Conservation (phyloP, 2,797 vertebrate species). For the Thripadectes ignobilis region DNA sequence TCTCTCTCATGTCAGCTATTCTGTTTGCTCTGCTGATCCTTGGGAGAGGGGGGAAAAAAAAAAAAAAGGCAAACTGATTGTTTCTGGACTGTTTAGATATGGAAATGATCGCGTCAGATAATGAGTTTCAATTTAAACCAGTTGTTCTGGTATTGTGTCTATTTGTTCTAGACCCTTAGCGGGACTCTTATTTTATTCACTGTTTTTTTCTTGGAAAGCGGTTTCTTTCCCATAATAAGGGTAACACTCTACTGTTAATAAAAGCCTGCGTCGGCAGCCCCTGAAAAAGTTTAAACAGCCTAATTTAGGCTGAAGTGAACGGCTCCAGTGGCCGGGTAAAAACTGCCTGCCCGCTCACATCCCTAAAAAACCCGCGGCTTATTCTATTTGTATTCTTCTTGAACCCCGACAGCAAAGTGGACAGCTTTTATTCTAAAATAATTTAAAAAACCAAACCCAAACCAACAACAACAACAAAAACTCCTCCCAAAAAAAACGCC, state of each 20-base stretch:
- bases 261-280: neutral
- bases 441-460: neutral
- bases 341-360: neutral
- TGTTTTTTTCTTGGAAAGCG: neutral
- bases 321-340: neutral
- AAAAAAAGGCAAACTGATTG: neutral
- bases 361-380: neutral
- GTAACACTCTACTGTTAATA: neutral
- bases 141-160: neutral
- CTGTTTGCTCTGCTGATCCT: neutral
- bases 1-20: neutral
- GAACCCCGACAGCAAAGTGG: neutral
- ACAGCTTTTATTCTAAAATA: neutral
- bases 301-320: neutral
- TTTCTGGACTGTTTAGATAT: slow-evolving; percentile 6
- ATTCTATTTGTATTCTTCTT: neutral
- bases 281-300: neutral
- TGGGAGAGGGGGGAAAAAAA: neutral
- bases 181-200: neutral
- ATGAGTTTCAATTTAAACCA: slow-evolving; percentile 8
- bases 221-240: neutral
- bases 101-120: slow-evolving; percentile 1
- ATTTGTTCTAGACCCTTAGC: neutral
- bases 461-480: neutral
- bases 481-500: neutral